A percentile compares a stretch with the other conserved stretches of the same genome.
Evolutionary conservation across 2,797 vertebrate species (phyloP).

Genomic region (Eptatretus atami): DNA sequence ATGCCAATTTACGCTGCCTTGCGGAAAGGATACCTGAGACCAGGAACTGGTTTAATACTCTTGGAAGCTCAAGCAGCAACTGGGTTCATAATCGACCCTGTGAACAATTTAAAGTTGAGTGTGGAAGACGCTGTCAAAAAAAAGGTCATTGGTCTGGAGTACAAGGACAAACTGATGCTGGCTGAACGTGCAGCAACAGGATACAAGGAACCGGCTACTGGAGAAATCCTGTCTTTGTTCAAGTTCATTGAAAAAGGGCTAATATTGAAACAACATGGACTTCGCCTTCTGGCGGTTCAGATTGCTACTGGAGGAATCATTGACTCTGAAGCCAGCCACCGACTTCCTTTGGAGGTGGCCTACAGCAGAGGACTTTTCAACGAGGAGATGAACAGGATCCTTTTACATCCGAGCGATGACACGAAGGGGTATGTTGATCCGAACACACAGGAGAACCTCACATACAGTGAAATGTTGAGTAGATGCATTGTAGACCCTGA

Average conservation of each 20-base stretch:
- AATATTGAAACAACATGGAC: slow-evolving; percentile 7
- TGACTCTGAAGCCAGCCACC: slow-evolving; percentile 17
- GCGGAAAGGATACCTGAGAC: slow-evolving; percentile 11
- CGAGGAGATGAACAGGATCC: slow-evolving; percentile 17
- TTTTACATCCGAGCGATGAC: slow-evolving; percentile 22
- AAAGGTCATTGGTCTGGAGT: slow-evolving; percentile 15
- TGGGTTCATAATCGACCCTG: slow-evolving; percentile 10
- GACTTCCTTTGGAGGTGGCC: slow-evolving; percentile 6
- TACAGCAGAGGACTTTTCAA: slow-evolving; percentile 12
- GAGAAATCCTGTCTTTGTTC: slow-evolving; percentile 35
- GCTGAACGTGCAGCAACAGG: slow-evolving; percentile 29
- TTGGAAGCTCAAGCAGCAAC: slow-evolving; percentile 11
- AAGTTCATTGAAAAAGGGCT: slow-evolving; percentile 9
- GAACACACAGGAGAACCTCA: slow-evolving; percentile 19
- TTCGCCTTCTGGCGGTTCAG: slow-evolving; percentile 8
- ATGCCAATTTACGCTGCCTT: slow-evolving; percentile 15
- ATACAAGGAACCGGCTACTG: slow-evolving; percentile 30
- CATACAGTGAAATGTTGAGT: slow-evolving; percentile 12
- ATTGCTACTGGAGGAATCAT: slow-evolving; percentile 10
- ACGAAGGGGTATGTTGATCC: slow-evolving; percentile 32
- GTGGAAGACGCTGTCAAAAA: slow-evolving; percentile 21
- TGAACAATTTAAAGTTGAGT: slow-evolving; percentile 16
- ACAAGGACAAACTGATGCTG: slow-evolving; percentile 22
- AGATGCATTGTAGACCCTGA: slow-evolving; percentile 10
- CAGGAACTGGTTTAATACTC: slow-evolving; percentile 9